Percentiles rank a stretch among this genome's conserved stretches.
Conservation (phyloP, 2,797 vertebrate genomes). For the Clamator glandarius region DNA sequence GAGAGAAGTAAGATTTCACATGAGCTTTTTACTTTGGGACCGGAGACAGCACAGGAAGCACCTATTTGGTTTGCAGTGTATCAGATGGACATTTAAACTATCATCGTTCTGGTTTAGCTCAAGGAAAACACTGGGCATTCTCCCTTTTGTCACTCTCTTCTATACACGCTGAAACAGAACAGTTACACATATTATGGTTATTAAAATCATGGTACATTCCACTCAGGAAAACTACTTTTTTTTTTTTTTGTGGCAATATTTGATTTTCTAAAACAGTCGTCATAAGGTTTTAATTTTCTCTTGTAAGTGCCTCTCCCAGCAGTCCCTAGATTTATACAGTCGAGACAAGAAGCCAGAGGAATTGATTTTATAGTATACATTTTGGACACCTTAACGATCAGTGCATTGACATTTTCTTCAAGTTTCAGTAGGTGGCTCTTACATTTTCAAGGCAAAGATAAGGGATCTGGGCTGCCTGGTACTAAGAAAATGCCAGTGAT, state of each 20-base stretch:
- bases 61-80: neutral
- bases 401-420: neutral
- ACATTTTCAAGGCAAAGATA: neutral
- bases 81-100: neutral
- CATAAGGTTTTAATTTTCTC: constrained; percentile 45
- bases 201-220: constrained; percentile 19
- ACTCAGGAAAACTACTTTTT: neutral
- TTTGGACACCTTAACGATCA: neutral
- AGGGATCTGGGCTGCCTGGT: neutral
- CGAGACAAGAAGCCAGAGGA: constrained; percentile 17
- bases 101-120: constrained; percentile 11
- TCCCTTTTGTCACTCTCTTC: neutral
- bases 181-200: constrained; percentile 43
- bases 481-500: neutral
- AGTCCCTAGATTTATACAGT: neutral
- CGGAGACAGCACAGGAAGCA: constrained; percentile 21
- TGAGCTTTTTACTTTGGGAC: constrained; percentile 49
- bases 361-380: neutral
- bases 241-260: neutral
- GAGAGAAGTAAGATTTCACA: constrained; percentile 59
- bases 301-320: neutral
- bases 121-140: neutral
- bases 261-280: constrained; percentile 24
- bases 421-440: neutral
- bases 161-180: constrained; percentile 15